Evolutionary conservation across 2,888 invertebrate species (phyloP), one percentile per base, ranked within the genome.

Genomic region (Hyles lineata): DNA sequence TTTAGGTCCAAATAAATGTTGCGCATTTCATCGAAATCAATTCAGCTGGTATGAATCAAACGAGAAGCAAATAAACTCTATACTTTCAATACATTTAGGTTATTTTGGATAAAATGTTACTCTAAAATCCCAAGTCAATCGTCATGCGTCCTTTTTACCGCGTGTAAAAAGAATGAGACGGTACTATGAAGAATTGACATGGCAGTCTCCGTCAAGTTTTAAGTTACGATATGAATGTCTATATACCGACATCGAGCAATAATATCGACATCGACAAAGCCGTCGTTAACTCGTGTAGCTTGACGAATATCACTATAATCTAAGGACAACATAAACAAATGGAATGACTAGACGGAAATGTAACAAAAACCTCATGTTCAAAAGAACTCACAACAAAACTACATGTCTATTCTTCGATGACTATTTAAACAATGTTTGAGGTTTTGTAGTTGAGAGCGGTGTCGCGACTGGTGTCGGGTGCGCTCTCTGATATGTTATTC

Each of bases 151-250:
- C 78, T 78, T 80, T 78, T 80, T 80, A 78, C 78, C 77, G 71
- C 74, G 75, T 75, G 79, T 80, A 79, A 82, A 83, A 83, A 78
- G 74, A 80, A 80, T 76, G 79, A 81, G 83, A 86, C 79, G 75
- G 74, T 77, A 79, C 77, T 81, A 60, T 60, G 71, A 58, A 71
- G 59, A 71, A 71, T 71, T 71, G 71, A 71, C 71, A 71, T 60
- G 58, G 67, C 67, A 67, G 67, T 67, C 67, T 67, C 67, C 67
- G 67, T 67, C 67, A 67, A 67, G 67, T 67, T 67, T 67, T 23
- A 67, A 11, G 67, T 67, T 67, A 67, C 67, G 67, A 67, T 67
- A 67, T 67, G 67, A 50, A 67, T 67, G 43, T 50, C 43, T 55
- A 15, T 60, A 17, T 43, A 50, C 43, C 67, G 50, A 50, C 50